Conservation (phyloP, 1,140 invertebrate species). For the Neuroterus valhalla region DNA sequence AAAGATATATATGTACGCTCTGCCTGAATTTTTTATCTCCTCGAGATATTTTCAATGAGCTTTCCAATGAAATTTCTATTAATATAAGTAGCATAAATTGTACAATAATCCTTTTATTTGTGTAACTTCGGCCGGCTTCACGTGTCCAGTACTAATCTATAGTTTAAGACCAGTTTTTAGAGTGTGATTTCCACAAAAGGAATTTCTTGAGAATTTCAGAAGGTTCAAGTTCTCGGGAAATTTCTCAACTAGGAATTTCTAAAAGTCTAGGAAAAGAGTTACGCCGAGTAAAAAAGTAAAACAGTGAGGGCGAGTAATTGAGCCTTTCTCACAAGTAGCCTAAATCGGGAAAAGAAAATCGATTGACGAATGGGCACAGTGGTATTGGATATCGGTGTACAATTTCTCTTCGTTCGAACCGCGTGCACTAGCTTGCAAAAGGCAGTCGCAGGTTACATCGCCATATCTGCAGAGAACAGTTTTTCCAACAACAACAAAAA, state of each 20-base stretch:
- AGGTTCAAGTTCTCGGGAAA: background rate
- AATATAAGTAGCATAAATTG: conserved; percentile 68
- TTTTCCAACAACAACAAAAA: background rate
- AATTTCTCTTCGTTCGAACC: conserved; percentile 4
- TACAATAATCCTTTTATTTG: conserved; percentile 67
- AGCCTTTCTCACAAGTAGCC: background rate
- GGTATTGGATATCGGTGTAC: conserved; percentile 19
- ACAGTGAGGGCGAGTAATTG: background rate
- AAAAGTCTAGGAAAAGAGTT: background rate
- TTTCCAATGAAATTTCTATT: conserved; percentile 58
- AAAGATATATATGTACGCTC: conserved; percentile 37
- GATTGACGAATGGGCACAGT: conserved; percentile 7
- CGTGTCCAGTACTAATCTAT: conserved; percentile 58
- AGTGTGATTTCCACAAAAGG: background rate
- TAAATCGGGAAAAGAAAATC: background rate
- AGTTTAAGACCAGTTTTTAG: conserved; percentile 44
- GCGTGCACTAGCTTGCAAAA: background rate
- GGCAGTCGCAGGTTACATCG: background rate
- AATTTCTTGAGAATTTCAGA: background rate
- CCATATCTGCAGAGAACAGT: background rate
- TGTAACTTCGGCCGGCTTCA: conserved; percentile 64
- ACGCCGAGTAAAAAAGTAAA: too few relatives aligned
- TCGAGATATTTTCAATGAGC: conserved; percentile 59
- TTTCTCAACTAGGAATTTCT: too few relatives aligned
- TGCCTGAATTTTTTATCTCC: conserved; percentile 46